Evolutionary conservation across 2,113 vertebrate species (phyloP).

Genomic region (Himantopus leucocephalus): DNA sequence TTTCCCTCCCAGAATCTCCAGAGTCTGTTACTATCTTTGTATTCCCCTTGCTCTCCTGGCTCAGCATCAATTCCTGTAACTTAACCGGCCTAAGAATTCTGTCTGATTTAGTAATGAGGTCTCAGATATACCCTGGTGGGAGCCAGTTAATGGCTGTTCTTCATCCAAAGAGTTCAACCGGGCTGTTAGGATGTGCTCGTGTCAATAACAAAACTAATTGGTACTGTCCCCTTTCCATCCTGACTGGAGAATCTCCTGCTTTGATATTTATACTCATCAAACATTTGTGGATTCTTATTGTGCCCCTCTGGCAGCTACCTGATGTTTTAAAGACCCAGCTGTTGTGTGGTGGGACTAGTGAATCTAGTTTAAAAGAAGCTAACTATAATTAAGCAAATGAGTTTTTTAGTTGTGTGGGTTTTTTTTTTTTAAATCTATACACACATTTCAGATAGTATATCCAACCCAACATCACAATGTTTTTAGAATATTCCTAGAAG

Average conservation of each 20-base stretch:
- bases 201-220: neutral
- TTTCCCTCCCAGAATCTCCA: neutral
- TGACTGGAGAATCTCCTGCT: neutral
- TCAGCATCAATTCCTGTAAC: slow-evolving; percentile 17
- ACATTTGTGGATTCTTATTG: neutral
- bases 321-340: neutral
- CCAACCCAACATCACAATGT: neutral
- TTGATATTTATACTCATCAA: neutral
- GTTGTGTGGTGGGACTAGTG: neutral
- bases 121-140: slow-evolving; percentile 4
- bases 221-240: neutral
- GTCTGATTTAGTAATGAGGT: slow-evolving; percentile 45
- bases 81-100: neutral
- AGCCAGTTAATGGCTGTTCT: slow-evolving; percentile 5
- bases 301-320: neutral
- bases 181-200: neutral
- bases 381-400: neutral
- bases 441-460: neutral
- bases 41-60: slow-evolving; percentile 15
- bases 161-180: neutral
- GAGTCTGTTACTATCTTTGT: slow-evolving; percentile 17
- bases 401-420: too few relatives aligned
- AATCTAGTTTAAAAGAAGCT: neutral
- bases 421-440: neutral
- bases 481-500: neutral